Conservation (phyloP, 2,888 invertebrate genomes). For the Dioctria linearis region DNA sequence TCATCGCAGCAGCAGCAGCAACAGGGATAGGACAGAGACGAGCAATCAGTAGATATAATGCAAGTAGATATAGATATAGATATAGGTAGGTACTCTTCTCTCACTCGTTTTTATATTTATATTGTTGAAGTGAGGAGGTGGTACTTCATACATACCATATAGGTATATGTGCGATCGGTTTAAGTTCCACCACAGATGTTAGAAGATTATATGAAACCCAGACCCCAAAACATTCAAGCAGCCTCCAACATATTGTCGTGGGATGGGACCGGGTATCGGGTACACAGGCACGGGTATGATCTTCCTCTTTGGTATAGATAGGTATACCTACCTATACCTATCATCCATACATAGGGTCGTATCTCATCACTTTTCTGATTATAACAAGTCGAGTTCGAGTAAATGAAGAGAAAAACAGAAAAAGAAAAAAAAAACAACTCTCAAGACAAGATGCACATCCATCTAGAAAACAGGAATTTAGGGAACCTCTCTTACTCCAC, state of each 20-base stretch:
- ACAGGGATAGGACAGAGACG: neutral
- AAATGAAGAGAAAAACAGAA: neutral
- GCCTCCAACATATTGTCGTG: neutral
- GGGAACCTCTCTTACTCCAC: conserved; percentile 1
- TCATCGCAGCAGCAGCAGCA: neutral
- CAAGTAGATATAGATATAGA: too few relatives aligned
- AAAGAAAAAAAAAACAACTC: neutral
- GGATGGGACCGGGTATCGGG: conserved; percentile 32
- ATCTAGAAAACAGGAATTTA: too few relatives aligned
- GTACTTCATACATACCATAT: conserved; percentile 25
- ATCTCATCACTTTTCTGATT: conserved; percentile 47
- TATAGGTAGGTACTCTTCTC: too few relatives aligned
- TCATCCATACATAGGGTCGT: conserved; percentile 19
- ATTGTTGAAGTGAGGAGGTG: neutral
- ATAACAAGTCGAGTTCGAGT: conserved; percentile 28
- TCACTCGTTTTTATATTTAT: too few relatives aligned
- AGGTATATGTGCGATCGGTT: conserved; percentile 12
- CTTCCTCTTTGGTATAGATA: neutral
- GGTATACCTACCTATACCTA: too few relatives aligned
- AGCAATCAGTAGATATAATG: too few relatives aligned
- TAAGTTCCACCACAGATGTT: conserved; percentile 51
- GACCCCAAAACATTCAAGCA: neutral
- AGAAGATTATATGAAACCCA: conserved; percentile 41
- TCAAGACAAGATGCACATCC: conserved; percentile 3
- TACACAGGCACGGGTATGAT: neutral